Evolutionary conservation across 2,113 vertebrate genomes (phyloP).

Genomic region (Baryphthengus martii): DNA sequence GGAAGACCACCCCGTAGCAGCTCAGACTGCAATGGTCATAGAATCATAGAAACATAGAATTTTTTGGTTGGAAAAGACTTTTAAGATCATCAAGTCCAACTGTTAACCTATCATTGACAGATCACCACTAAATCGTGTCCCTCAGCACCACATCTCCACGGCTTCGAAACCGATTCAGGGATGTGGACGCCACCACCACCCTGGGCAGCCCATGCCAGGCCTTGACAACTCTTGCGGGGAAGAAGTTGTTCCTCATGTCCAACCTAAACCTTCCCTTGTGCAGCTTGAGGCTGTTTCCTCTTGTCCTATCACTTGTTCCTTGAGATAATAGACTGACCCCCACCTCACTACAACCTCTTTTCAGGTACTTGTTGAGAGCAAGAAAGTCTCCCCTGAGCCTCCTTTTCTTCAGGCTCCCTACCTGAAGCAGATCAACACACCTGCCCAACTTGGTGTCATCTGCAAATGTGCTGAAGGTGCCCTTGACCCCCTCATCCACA

Average conservation of each 20-base stretch:
- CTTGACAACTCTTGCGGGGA: neutral
- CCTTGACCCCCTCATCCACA: neutral
- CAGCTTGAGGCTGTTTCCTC: neutral
- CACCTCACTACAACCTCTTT: neutral
- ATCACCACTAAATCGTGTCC: neutral
- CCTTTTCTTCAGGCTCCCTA: neutral
- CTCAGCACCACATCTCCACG: neutral
- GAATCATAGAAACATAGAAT: neutral
- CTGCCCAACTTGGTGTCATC: neutral
- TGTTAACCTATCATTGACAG: neutral
- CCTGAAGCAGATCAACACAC: too few species aligned
- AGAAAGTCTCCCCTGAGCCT: neutral
- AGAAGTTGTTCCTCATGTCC: neutral
- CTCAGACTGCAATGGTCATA: neutral
- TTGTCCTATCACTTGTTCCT: neutral
- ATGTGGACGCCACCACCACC: neutral
- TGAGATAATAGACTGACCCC: neutral
- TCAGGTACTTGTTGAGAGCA: neutral
- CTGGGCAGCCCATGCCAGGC: neutral
- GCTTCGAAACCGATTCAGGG: neutral
- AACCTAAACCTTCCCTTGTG: neutral
- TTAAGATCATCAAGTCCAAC: neutral
- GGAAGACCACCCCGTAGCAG: neutral
- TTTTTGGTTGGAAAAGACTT: neutral
- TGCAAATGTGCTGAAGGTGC: neutral